Evolutionary conservation across 1,140 invertebrate genomes (phyloP), one percentile per base, ranked within the genome.

Genomic region (Microvelia longipes): DNA sequence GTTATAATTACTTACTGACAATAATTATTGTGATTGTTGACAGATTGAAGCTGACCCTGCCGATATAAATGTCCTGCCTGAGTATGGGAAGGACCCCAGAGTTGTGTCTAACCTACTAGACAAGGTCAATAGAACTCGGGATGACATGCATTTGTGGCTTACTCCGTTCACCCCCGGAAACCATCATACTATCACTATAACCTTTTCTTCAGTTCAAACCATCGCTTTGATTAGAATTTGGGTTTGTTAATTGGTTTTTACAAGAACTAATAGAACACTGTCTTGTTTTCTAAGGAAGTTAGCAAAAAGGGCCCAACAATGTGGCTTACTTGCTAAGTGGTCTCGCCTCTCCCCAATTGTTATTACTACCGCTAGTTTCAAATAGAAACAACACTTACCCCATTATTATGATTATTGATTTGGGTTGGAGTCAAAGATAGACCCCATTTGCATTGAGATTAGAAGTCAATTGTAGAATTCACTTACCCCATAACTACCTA

Each of bases 121-220:
- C 77, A 88, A 88, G 1, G 82, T 87, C 13, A 87, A 90, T 76
- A 78, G 86, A 67, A 91, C 89, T 0, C 82, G 85, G 73, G 89
- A 91, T 78, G 89, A 91, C 77, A 82, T 85, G 50, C 89, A 91
- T 79, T 83, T 88, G 73, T 92, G 90, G 90, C 79, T 88, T 27
- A 81, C 86, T 19, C 85, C 87, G 19, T 88, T 85, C 77, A 84
- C 82, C 15, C 75, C 79, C 1, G 81, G 81, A 2, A 76, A 76
- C 2, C 79, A 84, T 73, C 87, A 89, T 73, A 80, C 82, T 61
- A 81, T 89, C 29, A 79, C 82, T 69, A 81, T 90, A 13, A 79
- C 83, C 62, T 86, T 91, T 77, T 76, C 81, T 19, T 79, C 83
- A 70, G 75, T 77, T 60, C 80, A 83, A 69, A 82, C 81, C 60